Percentiles rank a stretch among this genome's conserved stretches.
Evolutionary conservation across 1,140 invertebrate genomes (phyloP).

Genomic region (Sesamia nonagrioides): DNA sequence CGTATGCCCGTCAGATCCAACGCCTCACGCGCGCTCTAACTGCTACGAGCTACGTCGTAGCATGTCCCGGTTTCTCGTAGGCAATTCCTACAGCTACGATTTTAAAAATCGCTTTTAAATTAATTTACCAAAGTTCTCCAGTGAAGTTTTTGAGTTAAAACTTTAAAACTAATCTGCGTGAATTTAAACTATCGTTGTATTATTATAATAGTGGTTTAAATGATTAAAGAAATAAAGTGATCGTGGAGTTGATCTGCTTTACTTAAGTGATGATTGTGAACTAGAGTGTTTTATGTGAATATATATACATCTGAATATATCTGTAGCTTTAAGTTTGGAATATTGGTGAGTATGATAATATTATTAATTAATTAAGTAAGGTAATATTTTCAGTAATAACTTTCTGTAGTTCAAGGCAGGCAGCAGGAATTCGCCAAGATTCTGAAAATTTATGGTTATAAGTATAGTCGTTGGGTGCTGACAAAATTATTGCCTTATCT

Average conservation of each 20-base stretch:
- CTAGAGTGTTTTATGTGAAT: constrained; percentile 17
- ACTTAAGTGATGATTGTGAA: constrained; percentile 21
- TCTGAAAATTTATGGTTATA: constrained; percentile 5
- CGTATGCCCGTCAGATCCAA: constrained; percentile 59
- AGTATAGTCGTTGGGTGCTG: constrained; percentile 8
- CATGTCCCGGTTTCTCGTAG: constrained; percentile 43
- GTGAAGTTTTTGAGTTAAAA: constrained; percentile 6
- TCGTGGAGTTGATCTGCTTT: constrained; percentile 14
- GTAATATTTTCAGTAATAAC: background rate
- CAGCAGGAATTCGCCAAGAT: background rate
- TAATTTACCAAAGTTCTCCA: constrained; percentile 27
- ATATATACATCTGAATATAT: too few relatives aligned
- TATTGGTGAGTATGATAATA: constrained; percentile 2
- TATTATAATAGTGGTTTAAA: constrained; percentile 42
- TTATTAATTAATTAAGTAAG: background rate
- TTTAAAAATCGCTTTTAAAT: background rate
- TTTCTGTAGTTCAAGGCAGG: background rate
- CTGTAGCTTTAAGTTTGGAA: background rate
- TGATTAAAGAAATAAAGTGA: constrained; percentile 44
- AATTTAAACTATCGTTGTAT: background rate
- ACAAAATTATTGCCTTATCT: background rate
- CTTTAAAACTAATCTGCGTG: constrained; percentile 30
- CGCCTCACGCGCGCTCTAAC: constrained; percentile 47
- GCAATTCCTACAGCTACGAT: background rate
- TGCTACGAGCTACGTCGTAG: constrained; percentile 74